Base-by-base conservation (phyloP, 2,113 vertebrate species). In the Neotoma lepida region DNA sequence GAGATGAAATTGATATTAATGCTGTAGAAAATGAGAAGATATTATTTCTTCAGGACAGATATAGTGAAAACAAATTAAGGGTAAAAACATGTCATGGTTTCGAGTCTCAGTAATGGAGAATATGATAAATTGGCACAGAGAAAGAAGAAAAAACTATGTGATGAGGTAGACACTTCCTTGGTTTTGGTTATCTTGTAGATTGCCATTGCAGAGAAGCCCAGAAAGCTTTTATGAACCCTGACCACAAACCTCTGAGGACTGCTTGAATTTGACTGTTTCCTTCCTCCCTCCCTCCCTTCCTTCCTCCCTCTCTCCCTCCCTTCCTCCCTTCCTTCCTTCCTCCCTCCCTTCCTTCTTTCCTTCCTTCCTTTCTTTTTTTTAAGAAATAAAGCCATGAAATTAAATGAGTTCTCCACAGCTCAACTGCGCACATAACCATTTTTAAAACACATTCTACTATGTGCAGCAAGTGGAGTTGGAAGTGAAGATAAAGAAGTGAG, bases 131-230 rank as follows among this genome's bases (percentile, higher is more conserved):
- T 84, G 12, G 10, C 15, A 26, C 0, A 26, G 12, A n/a, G 22
- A 26, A 89, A 73, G 26, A 33, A 64, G 56, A 33, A 64, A 56
- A 86, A 58, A 20, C 33, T 39, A 81, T 61, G 17, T 70, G 17
- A 90, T 4, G 61, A 64, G 9, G 24, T 39, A 61, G 35, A 46
- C 5, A n/a, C 9, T 54, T 70, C 24, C 20, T 35, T 82, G 30
- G 49, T 4, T 87, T 63, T 63, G 41, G 6, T 13, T 6, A 56
- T 39, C 49, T n/a, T 12, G 4, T 15, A n/a, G 24, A 46, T 9
- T 39, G 14, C 20, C 24, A 12, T 33, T 20, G 0, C 1, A 9
- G 13, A 82, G n/a, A 70, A n/a, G 3, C 73, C 61, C 49, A 54
- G 26, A 15, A 71, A 46, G 6, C 30, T 51, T 4, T 73, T 30